These are phyloP conservation scores for Cetonia aurata DNA, from an alignment of 2,888 invertebrate species.

Conservation along the genomic window DNA sequence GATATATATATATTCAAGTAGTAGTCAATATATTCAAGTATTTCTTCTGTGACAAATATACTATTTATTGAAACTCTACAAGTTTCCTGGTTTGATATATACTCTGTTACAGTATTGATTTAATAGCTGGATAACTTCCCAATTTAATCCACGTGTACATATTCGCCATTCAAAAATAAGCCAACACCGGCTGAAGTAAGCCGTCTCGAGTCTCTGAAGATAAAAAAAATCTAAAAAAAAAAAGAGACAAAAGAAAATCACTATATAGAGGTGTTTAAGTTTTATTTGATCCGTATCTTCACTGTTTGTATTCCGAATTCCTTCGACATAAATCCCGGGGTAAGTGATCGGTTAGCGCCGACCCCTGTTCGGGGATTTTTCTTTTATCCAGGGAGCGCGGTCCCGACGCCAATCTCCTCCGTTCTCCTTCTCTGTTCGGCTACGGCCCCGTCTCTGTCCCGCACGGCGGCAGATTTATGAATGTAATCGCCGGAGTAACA, in stretches of 20 bases:
- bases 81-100: no score
- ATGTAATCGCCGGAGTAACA: slow-evolving; percentile 66
- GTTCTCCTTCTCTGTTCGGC: slow-evolving; percentile 41
- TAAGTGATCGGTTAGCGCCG: slow-evolving; percentile 67
- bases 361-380: slow-evolving; percentile 66
- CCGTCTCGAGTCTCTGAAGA: no score
- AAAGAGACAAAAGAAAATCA: slow-evolving; percentile 39
- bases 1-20: no score
- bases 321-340: slow-evolving; percentile 66
- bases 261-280: slow-evolving; percentile 48
- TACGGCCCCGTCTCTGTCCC: slow-evolving; percentile 13
- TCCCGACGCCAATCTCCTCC: slow-evolving; percentile 62
- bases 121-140: no score
- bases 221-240: slow-evolving; percentile 30
- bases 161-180: no score
- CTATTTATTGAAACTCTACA: no score
- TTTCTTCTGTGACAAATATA: no score
- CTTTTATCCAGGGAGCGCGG: slow-evolving; percentile 58
- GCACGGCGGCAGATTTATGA: slow-evolving; percentile 63
- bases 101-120: no score
- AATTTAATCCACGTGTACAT: no score
- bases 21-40: no score
- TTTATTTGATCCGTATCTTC: slow-evolving; percentile 52
- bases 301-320: slow-evolving; percentile 65
- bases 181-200: no score